Conservation (phyloP, 2,113 vertebrate genomes). For the Panurus biarmicus region DNA sequence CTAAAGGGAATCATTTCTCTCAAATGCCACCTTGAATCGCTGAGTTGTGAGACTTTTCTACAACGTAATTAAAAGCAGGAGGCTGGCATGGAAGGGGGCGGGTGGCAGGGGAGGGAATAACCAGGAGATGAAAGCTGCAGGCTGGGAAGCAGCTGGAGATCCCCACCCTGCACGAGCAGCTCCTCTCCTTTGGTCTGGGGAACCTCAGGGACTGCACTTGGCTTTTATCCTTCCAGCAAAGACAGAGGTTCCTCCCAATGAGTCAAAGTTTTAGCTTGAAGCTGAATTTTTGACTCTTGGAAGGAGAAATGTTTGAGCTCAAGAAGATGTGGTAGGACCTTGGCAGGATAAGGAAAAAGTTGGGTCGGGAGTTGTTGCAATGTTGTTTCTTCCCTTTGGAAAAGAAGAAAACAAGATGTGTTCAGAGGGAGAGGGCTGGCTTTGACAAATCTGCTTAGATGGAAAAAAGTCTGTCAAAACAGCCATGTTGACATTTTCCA, state of each 20-base stretch:
- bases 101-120: not conserved
- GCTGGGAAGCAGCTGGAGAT: not conserved
- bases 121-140: not conserved
- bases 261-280: not conserved
- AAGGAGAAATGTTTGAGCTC: not conserved
- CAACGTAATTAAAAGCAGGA: slow-evolving; percentile 68
- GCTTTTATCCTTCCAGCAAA: not conserved
- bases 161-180: not conserved
- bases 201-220: not conserved
- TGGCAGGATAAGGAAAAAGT: not conserved
- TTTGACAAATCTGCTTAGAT: slow-evolving; percentile 14
- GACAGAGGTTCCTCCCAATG: not conserved
- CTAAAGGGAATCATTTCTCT: slow-evolving; percentile 77
- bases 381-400: not conserved
- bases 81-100: not conserved
- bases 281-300: not conserved
- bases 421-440: not conserved
- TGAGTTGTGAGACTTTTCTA: slow-evolving; percentile 65
- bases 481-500: slow-evolving; percentile 47
- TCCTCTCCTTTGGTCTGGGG: not conserved
- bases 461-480: slow-evolving; percentile 39
- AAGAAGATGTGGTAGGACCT: not conserved
- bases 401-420: not conserved
- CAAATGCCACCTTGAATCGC: slow-evolving; percentile 77
- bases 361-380: not conserved